phyloP scores from a whole-genome alignment of 2,113 vertebrate genomes.

The Laticauda laticaudata region DNA sequence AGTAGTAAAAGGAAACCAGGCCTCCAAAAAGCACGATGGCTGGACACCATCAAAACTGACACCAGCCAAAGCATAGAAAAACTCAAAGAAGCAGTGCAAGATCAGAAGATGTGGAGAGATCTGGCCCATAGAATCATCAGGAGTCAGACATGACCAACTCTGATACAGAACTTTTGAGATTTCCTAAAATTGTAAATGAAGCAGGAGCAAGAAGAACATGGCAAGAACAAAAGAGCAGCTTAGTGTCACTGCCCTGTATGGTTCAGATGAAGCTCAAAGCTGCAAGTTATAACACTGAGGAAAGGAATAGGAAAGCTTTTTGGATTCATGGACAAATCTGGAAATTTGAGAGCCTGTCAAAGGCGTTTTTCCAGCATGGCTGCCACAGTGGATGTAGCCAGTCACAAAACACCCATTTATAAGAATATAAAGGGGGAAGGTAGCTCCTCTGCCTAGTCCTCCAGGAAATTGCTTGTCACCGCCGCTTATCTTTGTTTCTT shows the following conservation, averaged over 20 bases:
- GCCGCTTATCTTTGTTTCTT: not conserved
- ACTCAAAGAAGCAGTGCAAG: not conserved
- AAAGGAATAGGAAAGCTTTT: not conserved
- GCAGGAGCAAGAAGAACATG: not conserved
- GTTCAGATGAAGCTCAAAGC: not conserved
- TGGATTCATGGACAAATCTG: not conserved
- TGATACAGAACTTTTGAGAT: not conserved
- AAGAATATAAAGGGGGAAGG: not conserved
- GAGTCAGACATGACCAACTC: not conserved
- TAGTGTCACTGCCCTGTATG: not conserved
- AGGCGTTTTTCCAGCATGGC: not conserved
- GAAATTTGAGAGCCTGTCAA: not conserved
- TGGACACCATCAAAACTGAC: not conserved
- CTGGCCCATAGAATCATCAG: not conserved
- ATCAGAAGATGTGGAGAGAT: not conserved
- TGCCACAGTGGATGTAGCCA: not conserved
- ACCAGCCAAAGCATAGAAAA: not conserved
- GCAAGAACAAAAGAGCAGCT: not conserved
- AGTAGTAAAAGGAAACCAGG: not conserved
- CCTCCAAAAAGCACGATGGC: not conserved
- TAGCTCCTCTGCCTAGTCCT: not conserved
- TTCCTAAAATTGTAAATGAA: not conserved
- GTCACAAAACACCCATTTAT: not conserved
- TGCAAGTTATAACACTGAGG: not conserved
- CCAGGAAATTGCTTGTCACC: not conserved